Evolutionary conservation across 2,888 invertebrate genomes (phyloP).

Genomic region (Boloria euphrosyne): DNA sequence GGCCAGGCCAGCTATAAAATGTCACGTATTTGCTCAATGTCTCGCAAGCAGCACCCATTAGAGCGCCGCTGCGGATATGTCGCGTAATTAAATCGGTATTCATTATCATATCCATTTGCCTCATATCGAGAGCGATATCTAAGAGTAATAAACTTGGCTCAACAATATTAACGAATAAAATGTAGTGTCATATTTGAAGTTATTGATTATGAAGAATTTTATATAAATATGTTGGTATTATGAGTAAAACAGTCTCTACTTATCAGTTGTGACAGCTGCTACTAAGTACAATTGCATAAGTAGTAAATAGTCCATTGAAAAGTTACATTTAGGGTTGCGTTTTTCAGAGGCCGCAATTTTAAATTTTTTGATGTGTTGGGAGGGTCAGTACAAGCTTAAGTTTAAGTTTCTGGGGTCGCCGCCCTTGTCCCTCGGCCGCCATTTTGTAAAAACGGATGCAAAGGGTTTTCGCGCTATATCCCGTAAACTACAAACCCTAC

Average conservation of each 20-base stretch:
- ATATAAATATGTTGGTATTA: constrained; percentile 5
- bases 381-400: no score
- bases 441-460: no score
- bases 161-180: constrained; percentile 9
- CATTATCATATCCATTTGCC: constrained; percentile 11
- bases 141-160: not conserved
- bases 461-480: no score
- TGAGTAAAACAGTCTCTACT: not conserved
- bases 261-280: not conserved
- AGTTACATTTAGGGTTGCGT: no score
- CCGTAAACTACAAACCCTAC: no score
- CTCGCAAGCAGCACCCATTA: not conserved
- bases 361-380: no score
- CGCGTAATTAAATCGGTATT: constrained; percentile 10
- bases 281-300: no score
- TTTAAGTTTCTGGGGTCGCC: no score
- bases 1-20: constrained; percentile 12
- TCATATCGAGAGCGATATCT: not conserved
- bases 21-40: constrained; percentile 7
- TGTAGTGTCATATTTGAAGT: not conserved
- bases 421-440: no score
- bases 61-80: not conserved
- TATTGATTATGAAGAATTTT: no score
- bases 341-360: no score
- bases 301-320: no score